phyloP scores from a whole-genome alignment of 1,140 invertebrate genomes.

The Caenorhabditis briggsae region DNA sequence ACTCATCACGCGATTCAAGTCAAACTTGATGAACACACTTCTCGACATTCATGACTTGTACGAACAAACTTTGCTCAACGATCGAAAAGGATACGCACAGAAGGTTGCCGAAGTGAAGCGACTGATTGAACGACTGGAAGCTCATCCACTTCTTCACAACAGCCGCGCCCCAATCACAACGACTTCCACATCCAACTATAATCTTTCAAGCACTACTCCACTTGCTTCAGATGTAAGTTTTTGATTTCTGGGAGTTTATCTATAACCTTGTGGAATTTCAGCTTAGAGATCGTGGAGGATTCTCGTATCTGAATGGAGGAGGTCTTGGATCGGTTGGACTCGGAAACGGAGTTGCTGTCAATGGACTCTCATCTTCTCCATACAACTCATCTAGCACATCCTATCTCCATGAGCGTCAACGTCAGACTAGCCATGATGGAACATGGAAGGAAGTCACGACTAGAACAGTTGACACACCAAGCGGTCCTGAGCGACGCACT shows the following conservation, averaged over 20 bases:
- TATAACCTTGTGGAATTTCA: neutral
- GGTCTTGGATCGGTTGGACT: conserved; percentile 31
- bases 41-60: conserved; percentile 99
- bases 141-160: conserved; percentile 82
- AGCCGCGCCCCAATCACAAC: conserved; percentile 68
- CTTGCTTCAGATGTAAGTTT: conserved; percentile 55
- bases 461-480: conserved; percentile 40
- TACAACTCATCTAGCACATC: conserved; percentile 46
- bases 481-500: neutral
- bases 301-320: conserved; percentile 58
- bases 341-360: neutral
- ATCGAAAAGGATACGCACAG: conserved; percentile 92
- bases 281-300: conserved; percentile 58
- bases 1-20: conserved; percentile 97
- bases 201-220: conserved; percentile 34
- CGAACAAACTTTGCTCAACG: conserved; percentile 93
- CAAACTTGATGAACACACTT: conserved; percentile 93
- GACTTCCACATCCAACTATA: conserved; percentile 23
- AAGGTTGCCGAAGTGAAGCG: conserved; percentile 94
- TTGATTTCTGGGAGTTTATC: neutral
- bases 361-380: conserved; percentile 44
- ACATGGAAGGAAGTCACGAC: conserved; percentile 59
- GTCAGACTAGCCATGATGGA: conserved; percentile 55
- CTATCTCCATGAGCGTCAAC: conserved; percentile 35
- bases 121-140: conserved; percentile 95